Evolutionary conservation across 1,140 invertebrate species (phyloP).

Genomic region (Trachelipus rathkii): DNA sequence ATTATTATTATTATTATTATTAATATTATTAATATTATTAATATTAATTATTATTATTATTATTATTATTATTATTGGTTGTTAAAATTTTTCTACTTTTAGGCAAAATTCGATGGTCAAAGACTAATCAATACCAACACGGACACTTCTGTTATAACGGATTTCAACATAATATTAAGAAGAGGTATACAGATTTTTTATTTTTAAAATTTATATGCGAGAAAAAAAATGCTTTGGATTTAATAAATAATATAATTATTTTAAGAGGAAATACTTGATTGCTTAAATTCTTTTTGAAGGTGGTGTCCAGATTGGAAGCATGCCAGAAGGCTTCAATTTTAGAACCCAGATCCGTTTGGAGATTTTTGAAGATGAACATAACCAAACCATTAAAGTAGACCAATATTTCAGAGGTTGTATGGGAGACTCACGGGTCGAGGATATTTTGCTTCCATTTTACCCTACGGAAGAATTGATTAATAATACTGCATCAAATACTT

Average conservation of each 20-base stretch:
- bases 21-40: background rate
- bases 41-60: background rate
- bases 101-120: constrained; percentile 29
- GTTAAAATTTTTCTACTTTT: background rate
- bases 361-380: background rate
- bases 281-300: background rate
- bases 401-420: constrained; percentile 76
- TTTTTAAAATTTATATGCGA: no score
- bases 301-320: background rate
- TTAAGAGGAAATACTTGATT: background rate
- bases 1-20: background rate
- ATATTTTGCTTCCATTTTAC: constrained; percentile 83
- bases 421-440: constrained; percentile 79
- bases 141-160: background rate
- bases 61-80: constrained; percentile 1
- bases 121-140: constrained; percentile 27
- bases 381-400: background rate
- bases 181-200: background rate
- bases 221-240: background rate
- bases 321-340: background rate
- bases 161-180: background rate
- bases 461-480: constrained; percentile 51
- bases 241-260: background rate
- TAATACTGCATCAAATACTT: constrained; percentile 48
- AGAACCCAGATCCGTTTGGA: background rate